Conservation (phyloP, 2,888 invertebrate species). For the Dicranocentrus wangi region DNA sequence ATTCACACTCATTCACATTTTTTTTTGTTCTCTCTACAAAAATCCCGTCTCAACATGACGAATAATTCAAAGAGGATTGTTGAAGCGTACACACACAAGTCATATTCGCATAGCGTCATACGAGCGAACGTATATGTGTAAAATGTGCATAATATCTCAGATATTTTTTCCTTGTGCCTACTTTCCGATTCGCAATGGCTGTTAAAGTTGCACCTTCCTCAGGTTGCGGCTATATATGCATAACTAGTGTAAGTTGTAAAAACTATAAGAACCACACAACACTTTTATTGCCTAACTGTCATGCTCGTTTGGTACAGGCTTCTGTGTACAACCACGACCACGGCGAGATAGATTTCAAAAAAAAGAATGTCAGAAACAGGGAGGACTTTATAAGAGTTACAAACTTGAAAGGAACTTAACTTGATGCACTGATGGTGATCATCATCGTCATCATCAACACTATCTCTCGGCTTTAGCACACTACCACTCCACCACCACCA, state of each 20-base stretch:
- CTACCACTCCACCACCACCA: no score
- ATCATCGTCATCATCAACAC: conserved; percentile 1
- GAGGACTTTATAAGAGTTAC: not conserved
- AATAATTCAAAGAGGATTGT: not conserved
- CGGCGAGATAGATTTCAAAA: conserved; percentile 1
- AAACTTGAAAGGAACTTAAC: not conserved
- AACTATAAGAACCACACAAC: not conserved
- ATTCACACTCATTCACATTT: no score
- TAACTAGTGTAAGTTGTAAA: not conserved
- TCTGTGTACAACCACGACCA: not conserved
- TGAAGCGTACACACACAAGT: not conserved
- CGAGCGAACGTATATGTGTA: not conserved
- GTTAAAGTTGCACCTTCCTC: conserved; percentile 6
- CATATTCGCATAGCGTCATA: not conserved
- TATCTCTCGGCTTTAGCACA: no score
- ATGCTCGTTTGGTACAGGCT: conserved; percentile 4
- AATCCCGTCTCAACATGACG: no score
- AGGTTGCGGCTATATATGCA: not conserved
- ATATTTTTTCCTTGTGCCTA: not conserved
- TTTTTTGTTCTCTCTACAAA: no score
- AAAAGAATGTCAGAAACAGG: conserved; percentile 45
- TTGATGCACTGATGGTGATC: conserved; percentile 8
- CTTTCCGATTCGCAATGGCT: conserved; percentile 24
- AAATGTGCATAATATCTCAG: not conserved
- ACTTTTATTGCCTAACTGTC: conserved; percentile 49